Base-by-base conservation (phyloP, 2,113 vertebrate genomes). In the Lagopus leucura region DNA sequence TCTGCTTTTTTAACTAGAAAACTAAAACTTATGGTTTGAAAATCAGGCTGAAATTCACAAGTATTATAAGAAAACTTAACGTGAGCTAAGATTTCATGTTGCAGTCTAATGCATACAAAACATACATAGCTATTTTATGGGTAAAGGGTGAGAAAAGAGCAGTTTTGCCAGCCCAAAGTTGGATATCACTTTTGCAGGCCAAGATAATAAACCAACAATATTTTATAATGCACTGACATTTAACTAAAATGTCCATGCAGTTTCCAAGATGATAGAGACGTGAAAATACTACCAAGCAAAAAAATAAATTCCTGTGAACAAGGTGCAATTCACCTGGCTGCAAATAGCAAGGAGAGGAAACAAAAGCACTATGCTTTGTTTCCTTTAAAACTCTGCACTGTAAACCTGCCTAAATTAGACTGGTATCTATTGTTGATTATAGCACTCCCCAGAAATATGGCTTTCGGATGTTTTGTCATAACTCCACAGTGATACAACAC, bases 391-490 rank as follows among this genome's bases (percentile, higher is more conserved):
- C 40, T 38, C 77, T 70, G 54, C 48, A 55, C 43, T 3, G 45
- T 42, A 36, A 76, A 72, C 32, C 73, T 73, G 10, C 84, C 54
- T 61, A 74, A 94, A 90, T 82, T 57, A 83, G 84, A 80, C 47
- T 36, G 10, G 67, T 86, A 28, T 89, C 85, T 71, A 65, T 92
- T 86, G 79, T 14, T 58, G 88, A 65, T 90, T 45, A 43, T 94
- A 82, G 88, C 95, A 90, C n/a, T 81, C 5, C 42, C n/a, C 94
- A 92, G 92, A 52, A 90, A 94, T 94, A 91, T 2, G 82, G 92
- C 91, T 91, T 92, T 87, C 87, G 71, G 86, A 69, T 25, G 3
- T 3, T 89, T 71, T 95, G 87, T 67, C 89, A 88, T 84, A 81
- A 69, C 85, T 92, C 80, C 57, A 30, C 77, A 20, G 52, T 12